Evolutionary conservation across 1,140 invertebrate genomes (phyloP), one percentile per base, ranked within the genome.

Genomic region (Rhysida immarginata): DNA sequence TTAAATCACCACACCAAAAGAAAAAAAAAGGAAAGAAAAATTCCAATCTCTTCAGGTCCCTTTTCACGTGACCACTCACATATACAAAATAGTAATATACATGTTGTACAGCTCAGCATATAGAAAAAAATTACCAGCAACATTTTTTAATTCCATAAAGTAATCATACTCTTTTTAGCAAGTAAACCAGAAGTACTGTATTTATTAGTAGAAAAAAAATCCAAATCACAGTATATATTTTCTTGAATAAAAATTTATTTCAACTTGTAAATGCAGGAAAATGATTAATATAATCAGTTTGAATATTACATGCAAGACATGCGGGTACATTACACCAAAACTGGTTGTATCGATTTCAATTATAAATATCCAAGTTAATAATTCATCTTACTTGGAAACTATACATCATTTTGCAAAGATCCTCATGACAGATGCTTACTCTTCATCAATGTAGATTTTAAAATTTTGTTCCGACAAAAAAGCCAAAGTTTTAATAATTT

Each of bases 131-230:
- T n/a, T n/a, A n/a, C n/a, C n/a, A n/a, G n/a, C n/a, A n/a, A n/a
- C n/a, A n/a, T n/a, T n/a, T n/a, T n/a, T n/a, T n/a, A n/a, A n/a
- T n/a, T n/a, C n/a, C n/a, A n/a, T n/a, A n/a, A n/a, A n/a, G n/a
- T n/a, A n/a, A n/a, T n/a, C n/a, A n/a, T n/a, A n/a, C n/a, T n/a
- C n/a, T n/a, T n/a, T n/a, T n/a, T n/a, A n/a, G n/a, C n/a, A n/a
- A n/a, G n/a, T n/a, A n/a, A n/a, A n/a, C n/a, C n/a, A n/a, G n/a
- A n/a, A n/a, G n/a, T n/a, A n/a, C n/a, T n/a, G n/a, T n/a, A n/a
- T n/a, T n/a, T 16, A 50, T 56, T n/a, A 56, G 49, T 26, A 35
- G 50, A 49, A 43, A 56, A 56, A 27, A 20, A 55, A 56, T 2
- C 48, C 46, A 35, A 24, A 56, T 27, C 43, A 56, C 42, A n/a